Percentiles rank a stretch among this genome's conserved stretches.
phyloP scores from a whole-genome alignment of 1,140 invertebrate species.

The Hyles vespertilio region DNA sequence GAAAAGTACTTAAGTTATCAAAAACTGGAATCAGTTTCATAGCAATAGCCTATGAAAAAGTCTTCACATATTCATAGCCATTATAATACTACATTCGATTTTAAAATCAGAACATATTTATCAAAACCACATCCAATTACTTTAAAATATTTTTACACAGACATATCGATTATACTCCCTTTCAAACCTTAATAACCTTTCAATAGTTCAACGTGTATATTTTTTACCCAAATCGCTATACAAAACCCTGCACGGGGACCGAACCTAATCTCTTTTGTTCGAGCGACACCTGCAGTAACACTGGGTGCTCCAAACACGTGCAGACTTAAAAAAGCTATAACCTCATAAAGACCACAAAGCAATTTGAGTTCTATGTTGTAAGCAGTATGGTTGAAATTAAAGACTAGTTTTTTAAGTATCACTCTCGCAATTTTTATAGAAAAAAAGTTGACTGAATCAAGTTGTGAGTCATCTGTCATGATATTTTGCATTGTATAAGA shows the following conservation, averaged over 20 bases:
- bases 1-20: no score
- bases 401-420: slow-evolving; percentile 28
- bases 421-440: slow-evolving; percentile 35
- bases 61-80: no score
- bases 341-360: not conserved
- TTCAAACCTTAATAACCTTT: no score
- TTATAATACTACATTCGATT: no score
- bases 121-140: no score
- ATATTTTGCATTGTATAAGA: not conserved
- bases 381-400: slow-evolving; percentile 10
- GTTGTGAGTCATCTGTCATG: slow-evolving; percentile 28
- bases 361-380: not conserved
- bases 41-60: no score
- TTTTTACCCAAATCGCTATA: slow-evolving; percentile 53
- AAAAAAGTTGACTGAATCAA: slow-evolving; percentile 18
- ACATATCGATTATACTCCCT: not conserved
- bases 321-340: slow-evolving; percentile 45
- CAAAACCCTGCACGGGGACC: slow-evolving; percentile 43
- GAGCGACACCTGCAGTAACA: slow-evolving; percentile 58
- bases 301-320: slow-evolving; percentile 51
- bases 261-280: slow-evolving; percentile 65
- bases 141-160: not conserved
- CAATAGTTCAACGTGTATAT: slow-evolving; percentile 23
- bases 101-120: no score
- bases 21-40: no score